Evolutionary conservation across 1,140 invertebrate species (phyloP), one percentile per base, ranked within the genome.

Genomic region (Drosophila burlai): DNA sequence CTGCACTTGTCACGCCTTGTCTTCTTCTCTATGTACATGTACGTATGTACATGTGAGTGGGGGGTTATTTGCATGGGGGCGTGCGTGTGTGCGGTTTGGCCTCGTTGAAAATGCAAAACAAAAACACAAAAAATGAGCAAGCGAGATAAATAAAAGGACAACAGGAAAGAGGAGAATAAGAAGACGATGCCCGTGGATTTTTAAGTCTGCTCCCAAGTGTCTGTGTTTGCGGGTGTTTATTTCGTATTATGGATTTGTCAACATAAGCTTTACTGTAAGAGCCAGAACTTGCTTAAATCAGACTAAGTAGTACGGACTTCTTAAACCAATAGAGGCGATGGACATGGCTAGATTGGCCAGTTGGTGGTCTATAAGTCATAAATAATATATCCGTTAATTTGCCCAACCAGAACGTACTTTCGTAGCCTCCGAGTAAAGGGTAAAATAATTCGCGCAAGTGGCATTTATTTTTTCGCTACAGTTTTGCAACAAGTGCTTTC

Each of bases 1-100:
- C 84, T 89, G 84, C 84, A 87, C 76, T 89, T 87, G 83, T 87
- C 83, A 87, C 83, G 86, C 84, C 84, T 86, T 84, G 79, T 85
- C 78, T 76, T 77, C 50, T 59, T 60, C 57, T 75, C 49, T 26
- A 57, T 57, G 54, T 40, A 57, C 36, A 40, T 40, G 9, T 16
- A n/a, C 16, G 21, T 24, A 40, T 36, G 71, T 38, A 21, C 46
- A 15, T 47, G 38, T 82, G 49, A 59, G 43, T 52, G 57, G 38
- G 72, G 59, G 64, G 73, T 65, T 84, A 80, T 83, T 75, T 84
- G 60, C 81, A 84, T 73, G 74, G 52, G 16, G 29, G 57, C 21
- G 31, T 72, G 74, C 42, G 58, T 63, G 71, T 68, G 61, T 79
- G 78, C 66, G 76, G 84, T 74, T 83, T 87, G 83, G 77, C 83